Conservation (phyloP, 2,113 vertebrate species). For the Chaenocephalus aceratus region DNA sequence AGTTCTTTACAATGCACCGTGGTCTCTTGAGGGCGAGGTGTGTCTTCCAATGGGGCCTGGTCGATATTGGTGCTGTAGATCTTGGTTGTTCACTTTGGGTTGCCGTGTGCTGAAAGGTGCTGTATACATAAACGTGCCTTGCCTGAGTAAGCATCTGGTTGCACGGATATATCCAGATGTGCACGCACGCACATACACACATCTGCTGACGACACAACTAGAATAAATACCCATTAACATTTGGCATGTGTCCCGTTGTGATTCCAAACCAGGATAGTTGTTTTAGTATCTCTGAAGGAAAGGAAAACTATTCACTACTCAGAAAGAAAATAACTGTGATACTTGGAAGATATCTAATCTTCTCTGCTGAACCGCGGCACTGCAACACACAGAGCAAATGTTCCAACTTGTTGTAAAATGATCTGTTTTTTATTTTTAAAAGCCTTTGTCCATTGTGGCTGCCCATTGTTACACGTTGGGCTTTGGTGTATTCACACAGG, state of each 20-base stretch:
- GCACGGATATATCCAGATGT: conserved; percentile 40
- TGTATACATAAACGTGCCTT: too few relatives aligned
- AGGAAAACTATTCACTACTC: not conserved
- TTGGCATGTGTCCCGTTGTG: not conserved
- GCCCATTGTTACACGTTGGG: conserved; percentile 25
- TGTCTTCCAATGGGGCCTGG: conserved; percentile 5
- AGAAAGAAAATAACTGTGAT: not conserved
- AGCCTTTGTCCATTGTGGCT: conserved; percentile 22
- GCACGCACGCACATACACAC: conserved; percentile 3
- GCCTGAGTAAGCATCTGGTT: conserved; percentile 10
- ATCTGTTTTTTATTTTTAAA: conserved; percentile 11
- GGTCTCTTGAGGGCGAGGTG: not conserved
- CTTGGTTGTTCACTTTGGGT: not conserved
- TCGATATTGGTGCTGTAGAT: conserved; percentile 58
- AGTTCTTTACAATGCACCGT: not conserved
- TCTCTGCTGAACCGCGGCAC: not conserved
- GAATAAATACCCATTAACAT: not conserved
- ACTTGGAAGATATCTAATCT: not conserved
- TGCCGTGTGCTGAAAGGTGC: too few relatives aligned
- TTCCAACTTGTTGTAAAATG: not conserved
- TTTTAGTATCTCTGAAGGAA: conserved; percentile 1
- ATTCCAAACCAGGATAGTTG: not conserved
- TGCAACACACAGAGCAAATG: not conserved
- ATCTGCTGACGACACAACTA: conserved; percentile 8
- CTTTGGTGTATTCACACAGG: conserved; percentile 19